Conservation (phyloP, 1,140 invertebrate genomes). For the Diorhabda sublineata region DNA sequence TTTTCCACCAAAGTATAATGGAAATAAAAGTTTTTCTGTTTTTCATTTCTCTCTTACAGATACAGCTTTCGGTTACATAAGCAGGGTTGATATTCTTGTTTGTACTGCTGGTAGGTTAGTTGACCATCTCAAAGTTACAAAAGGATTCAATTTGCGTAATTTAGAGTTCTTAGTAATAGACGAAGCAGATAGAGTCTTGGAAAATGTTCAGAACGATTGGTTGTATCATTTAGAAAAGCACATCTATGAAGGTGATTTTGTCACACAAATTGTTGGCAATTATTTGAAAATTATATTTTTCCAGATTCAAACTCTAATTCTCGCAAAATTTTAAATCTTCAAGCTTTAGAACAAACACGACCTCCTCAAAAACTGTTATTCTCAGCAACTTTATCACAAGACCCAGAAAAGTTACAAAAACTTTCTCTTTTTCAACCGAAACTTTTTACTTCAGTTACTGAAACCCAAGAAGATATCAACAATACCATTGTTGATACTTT, state of each 20-base stretch:
- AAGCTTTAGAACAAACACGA: conserved; percentile 48
- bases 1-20: too few species aligned
- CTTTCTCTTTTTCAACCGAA: conserved; percentile 87
- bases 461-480: conserved; percentile 35
- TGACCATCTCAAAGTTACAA: conserved; percentile 84
- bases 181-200: conserved; percentile 92
- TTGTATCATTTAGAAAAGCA: conserved; percentile 66
- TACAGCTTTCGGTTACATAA: conserved; percentile 44
- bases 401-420: conserved; percentile 88
- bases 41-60: conserved; percentile 25
- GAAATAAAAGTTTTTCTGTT: too few species aligned
- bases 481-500: conserved; percentile 51
- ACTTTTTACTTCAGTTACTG: conserved; percentile 75
- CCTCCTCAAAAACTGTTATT: conserved; percentile 89
- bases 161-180: conserved; percentile 89
- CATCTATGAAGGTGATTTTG: conserved; percentile 41
- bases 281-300: neutral
- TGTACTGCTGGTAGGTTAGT: conserved; percentile 90
- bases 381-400: conserved; percentile 92
- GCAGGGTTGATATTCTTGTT: conserved; percentile 82
- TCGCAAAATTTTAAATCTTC: conserved; percentile 44
- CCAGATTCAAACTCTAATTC: neutral
- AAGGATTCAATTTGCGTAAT: conserved; percentile 76
- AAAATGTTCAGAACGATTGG: conserved; percentile 88
- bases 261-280: neutral